Conservation (phyloP, 2,113 vertebrate species). For the Colossoma macropomum region DNA sequence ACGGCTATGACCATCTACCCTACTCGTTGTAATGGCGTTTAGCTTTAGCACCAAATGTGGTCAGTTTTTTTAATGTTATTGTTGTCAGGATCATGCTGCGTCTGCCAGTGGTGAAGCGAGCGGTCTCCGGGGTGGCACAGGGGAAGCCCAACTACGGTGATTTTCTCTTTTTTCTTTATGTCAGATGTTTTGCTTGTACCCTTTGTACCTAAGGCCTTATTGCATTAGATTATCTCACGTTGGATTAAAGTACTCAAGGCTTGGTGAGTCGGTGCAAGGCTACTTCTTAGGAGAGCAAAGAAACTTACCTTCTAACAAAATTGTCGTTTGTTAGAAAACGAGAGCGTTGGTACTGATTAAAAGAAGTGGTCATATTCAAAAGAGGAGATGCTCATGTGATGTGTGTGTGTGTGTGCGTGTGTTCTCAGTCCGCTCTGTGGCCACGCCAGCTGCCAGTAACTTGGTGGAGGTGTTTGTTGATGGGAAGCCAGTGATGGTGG, state of each 20-base stretch:
- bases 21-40: background rate
- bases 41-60: background rate
- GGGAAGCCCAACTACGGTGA: slow-evolving; percentile 55
- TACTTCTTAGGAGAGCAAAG: background rate
- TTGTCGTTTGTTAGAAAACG: too few species aligned
- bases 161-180: background rate
- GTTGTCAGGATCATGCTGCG: slow-evolving; percentile 83
- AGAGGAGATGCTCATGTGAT: too few species aligned
- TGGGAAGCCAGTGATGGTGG: slow-evolving; percentile 86
- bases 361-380: too few species aligned
- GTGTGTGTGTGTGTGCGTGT: slow-evolving; percentile 65
- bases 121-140: slow-evolving; percentile 76
- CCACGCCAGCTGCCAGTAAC: slow-evolving; percentile 78
- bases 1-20: background rate
- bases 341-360: too few species aligned
- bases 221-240: background rate
- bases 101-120: slow-evolving; percentile 77
- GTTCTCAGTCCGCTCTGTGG: background rate
- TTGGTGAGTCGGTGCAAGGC: background rate
- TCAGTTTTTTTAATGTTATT: background rate
- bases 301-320: too few species aligned
- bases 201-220: background rate
- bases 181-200: background rate
- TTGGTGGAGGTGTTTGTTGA: slow-evolving; percentile 94
- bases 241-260: background rate